Conservation (phyloP, 2,113 vertebrate genomes). For the Peromyscus maniculatus region DNA sequence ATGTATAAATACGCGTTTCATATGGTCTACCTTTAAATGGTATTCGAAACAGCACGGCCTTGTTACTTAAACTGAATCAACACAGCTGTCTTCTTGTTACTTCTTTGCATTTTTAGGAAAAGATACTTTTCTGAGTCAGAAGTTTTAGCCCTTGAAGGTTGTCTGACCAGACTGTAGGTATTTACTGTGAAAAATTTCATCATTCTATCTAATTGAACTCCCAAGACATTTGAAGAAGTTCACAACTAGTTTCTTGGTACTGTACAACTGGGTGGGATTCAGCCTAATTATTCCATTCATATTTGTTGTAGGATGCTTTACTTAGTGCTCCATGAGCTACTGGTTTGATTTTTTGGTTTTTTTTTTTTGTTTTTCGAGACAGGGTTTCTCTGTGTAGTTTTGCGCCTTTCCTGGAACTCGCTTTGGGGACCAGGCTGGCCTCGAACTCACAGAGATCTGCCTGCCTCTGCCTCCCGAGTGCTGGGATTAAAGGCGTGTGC, state of each 20-base stretch:
- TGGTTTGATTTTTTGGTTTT: not conserved
- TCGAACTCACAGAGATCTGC: too few species aligned
- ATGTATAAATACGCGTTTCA: conserved; percentile 82
- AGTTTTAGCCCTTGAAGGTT: conserved; percentile 79
- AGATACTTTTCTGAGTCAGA: conserved; percentile 80
- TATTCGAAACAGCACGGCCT: conserved; percentile 80
- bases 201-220: conserved; percentile 70
- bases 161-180: conserved; percentile 80
- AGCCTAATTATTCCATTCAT: not conserved
- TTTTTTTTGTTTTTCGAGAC: not conserved
- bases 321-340: not conserved
- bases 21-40: conserved; percentile 84
- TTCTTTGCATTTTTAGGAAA: conserved; percentile 82
- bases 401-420: too few species aligned
- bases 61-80: conserved; percentile 81
- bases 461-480: too few species aligned
- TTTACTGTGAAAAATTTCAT: conserved; percentile 77
- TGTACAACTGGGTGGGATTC: not conserved
- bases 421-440: too few species aligned
- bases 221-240: conserved; percentile 70
- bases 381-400: too few species aligned
- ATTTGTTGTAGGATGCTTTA: not conserved
- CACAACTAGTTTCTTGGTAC: conserved; percentile 45
- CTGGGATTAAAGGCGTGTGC: too few species aligned
- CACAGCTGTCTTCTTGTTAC: conserved; percentile 82